A percentile compares a stretch with the other conserved stretches of the same genome.
Evolutionary conservation across 2,888 invertebrate genomes (phyloP).

Genomic region (Barypeithes pellucidus): DNA sequence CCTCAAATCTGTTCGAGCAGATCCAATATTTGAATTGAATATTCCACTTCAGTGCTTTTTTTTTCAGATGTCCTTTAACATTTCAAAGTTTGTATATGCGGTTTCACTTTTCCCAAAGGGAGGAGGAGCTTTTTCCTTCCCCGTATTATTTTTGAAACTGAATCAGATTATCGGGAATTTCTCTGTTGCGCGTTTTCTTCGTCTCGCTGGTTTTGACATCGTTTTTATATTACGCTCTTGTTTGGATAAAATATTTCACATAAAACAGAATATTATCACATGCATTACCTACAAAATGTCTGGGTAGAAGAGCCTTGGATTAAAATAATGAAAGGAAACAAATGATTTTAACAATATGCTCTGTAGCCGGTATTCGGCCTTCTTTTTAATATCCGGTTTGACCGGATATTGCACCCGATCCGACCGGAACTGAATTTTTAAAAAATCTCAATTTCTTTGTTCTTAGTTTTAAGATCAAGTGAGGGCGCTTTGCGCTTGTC

Average conservation of each 20-base stretch:
- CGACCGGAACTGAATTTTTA: no score
- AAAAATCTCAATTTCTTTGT: no score
- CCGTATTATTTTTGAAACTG: not conserved
- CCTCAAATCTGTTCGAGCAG: not conserved
- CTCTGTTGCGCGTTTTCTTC: not conserved
- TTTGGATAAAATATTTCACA: not conserved
- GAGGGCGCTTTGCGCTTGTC: no score
- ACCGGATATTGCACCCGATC: no score
- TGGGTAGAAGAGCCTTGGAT: no score
- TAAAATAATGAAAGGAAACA: no score
- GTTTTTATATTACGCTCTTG: not conserved
- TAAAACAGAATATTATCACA: no score
- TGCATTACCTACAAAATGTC: no score
- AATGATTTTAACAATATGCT: no score
- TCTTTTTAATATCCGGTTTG: no score
- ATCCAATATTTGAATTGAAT: not conserved
- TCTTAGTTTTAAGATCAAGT: no score
- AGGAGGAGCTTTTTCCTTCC: not conserved
- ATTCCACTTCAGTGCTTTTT: not conserved
- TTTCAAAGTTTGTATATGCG: not conserved
- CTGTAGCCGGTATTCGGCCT: no score
- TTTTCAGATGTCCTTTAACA: not conserved
- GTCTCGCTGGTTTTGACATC: not conserved
- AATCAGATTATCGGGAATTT: not conserved
- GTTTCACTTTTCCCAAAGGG: not conserved